These are phyloP conservation scores for Noturus placidus DNA, from an alignment of 2,113 vertebrate genomes.

Conservation along the genomic window DNA sequence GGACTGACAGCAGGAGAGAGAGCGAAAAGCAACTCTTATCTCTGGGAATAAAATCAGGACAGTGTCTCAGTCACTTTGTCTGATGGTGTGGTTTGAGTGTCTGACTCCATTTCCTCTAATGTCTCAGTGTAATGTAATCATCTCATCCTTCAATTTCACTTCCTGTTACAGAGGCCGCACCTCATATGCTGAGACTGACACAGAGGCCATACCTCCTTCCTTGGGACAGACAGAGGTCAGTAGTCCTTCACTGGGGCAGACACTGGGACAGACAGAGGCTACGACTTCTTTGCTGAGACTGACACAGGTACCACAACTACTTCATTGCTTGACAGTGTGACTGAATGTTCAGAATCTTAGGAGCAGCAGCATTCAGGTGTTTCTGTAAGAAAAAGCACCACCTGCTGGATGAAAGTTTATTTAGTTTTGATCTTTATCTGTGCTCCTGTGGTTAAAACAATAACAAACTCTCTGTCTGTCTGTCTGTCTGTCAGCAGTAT, in stretches of 20 bases:
- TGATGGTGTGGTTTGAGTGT: not conserved
- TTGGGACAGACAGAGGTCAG: too few relatives aligned
- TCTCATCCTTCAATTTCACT: not conserved
- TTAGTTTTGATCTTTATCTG: not conserved
- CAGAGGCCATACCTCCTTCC: not conserved
- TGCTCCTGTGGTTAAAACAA: not conserved
- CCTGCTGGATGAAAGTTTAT: not conserved
- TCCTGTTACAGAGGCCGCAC: not conserved
- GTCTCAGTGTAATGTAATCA: not conserved
- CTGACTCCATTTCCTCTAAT: not conserved
- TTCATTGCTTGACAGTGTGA: not conserved
- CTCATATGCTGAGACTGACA: not conserved
- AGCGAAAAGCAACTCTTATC: not conserved
- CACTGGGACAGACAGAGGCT: not conserved
- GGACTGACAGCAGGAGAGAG: not conserved
- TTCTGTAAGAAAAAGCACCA: not conserved
- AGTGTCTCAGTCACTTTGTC: not conserved
- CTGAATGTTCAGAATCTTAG: not conserved
- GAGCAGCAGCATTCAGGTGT: not conserved
- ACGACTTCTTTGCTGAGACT: not conserved
- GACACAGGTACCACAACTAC: not conserved
- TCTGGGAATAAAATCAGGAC: not conserved
- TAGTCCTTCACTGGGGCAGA: not conserved
- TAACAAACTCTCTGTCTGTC: not conserved
- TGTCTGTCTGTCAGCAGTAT: constrained; percentile 67